Evolutionary conservation across 2,888 invertebrate species (phyloP), one percentile per base, ranked within the genome.

Genomic region (Timema cristinae): DNA sequence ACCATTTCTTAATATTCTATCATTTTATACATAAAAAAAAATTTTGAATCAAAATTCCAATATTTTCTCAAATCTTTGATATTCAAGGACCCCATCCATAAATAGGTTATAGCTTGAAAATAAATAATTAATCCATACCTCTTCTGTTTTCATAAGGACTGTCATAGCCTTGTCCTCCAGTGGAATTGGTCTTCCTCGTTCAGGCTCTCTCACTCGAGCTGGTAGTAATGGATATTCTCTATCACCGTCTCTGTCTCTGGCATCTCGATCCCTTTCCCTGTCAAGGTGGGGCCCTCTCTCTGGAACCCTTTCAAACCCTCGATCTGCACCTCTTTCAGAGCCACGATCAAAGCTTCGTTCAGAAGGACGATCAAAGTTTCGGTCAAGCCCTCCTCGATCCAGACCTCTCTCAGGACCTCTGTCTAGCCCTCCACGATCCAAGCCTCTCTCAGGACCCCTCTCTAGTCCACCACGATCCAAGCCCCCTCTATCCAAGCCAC

Each of bases 241-340:
- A 59, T 86, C 86, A 2, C 85, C 82, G 72, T 81, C 80, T 7
- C 79, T 79, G 10, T 77, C 76, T 5, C 81, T 79, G 6, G 79
- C 79, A 50, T 81, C 82, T 70, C 80, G 79, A 51, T 80, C 81
- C 50, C 80, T 79, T 51, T 79, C 80, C 16, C 85, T 82, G 5
- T 89, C 89, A 68, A 90, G 84, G 72, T 90, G 90, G 10, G 69
- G 66, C 10, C 69, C 72, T 32, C 74, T 72, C 11, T 75, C 75
- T 15, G 72, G 69, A 10, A 74, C 77, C 63, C 76, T 71, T 50
- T 77, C 75, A 68, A 74, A 69, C 15, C 59, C 72, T 52, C 72
- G 63, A 0, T 72, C 72, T 48, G 59, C 47, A 52, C 67, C 54
- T 7, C 74, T 66, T 15, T 71, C 74, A 9, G 66, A 59, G 32